phyloP scores from a whole-genome alignment of 64 coral and sea anemone genomes.

The Actinia tenebrosa region DNA sequence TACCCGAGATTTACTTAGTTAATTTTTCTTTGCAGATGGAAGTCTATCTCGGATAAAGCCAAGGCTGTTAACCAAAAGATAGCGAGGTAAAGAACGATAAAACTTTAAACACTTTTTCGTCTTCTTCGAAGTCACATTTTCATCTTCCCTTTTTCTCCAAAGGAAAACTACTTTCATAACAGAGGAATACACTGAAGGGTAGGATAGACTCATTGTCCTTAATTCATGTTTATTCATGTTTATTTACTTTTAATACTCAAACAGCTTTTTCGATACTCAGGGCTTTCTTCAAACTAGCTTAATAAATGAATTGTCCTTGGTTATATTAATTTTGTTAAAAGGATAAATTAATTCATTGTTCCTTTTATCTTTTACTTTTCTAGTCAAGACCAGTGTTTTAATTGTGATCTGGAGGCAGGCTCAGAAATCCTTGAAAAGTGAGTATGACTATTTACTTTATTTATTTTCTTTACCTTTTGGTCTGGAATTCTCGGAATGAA shows the following conservation, averaged over 20 bases:
- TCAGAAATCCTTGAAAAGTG: conserved; percentile 79
- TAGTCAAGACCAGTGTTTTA: conserved; percentile 80
- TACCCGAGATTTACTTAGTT: neutral
- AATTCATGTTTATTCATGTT: neutral
- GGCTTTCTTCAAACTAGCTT: too few relatives aligned
- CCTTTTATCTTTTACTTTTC: neutral
- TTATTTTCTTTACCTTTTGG: neutral
- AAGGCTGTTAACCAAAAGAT: conserved; percentile 94
- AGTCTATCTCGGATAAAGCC: conserved; percentile 83
- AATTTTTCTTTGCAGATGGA: conserved; percentile 41
- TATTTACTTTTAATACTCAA: too few relatives aligned
- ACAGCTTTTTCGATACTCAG: too few relatives aligned
- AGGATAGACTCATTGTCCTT: neutral
- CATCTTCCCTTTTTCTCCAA: neutral
- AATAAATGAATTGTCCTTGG: too few relatives aligned
- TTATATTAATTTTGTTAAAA: too few relatives aligned
- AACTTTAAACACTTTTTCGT: neutral
- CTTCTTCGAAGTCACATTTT: neutral
- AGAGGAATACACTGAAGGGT: conserved; percentile 81
- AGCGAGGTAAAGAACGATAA: conserved; percentile 28
- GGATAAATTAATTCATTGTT: neutral
- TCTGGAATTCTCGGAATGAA: too few relatives aligned
- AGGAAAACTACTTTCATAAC: conserved; percentile 87
- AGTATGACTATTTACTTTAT: neutral
- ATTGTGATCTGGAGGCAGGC: conserved; percentile 80